phyloP scores from a whole-genome alignment of 2,113 vertebrate genomes.

The Penelope pileata region DNA sequence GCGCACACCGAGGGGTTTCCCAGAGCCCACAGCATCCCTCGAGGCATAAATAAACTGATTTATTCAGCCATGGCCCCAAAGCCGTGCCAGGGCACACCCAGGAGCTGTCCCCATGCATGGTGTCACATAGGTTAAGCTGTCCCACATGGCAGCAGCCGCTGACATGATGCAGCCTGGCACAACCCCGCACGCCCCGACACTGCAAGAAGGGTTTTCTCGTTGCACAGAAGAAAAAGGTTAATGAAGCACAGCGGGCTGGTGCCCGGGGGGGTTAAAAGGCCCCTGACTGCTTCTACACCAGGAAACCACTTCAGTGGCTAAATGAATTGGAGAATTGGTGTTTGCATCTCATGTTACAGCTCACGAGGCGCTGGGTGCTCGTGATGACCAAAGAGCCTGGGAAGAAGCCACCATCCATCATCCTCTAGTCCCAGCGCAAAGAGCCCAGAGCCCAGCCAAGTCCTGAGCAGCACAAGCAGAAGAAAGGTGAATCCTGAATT shows the following conservation, averaged over 20 bases:
- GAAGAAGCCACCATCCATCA: background rate
- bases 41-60: background rate
- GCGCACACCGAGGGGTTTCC: background rate
- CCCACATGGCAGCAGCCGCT: background rate
- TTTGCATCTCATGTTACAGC: background rate
- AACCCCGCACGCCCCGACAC: accelerated
- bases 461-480: background rate
- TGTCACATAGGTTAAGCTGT: background rate
- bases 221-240: background rate
- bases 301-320: background rate
- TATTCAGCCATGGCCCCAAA: background rate
- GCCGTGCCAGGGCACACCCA: background rate
- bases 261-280: background rate
- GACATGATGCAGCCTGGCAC: accelerated
- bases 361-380: background rate
- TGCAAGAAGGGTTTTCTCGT: background rate
- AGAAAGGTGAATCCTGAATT: background rate
- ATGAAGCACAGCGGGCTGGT: background rate
- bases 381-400: background rate
- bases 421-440: background rate
- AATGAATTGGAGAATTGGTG: background rate
- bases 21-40: background rate
- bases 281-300: background rate
- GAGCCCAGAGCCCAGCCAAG: background rate
- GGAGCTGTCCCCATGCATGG: accelerated